Evolutionary conservation across 1,140 invertebrate genomes (phyloP).

Genomic region (Drosophila pruinosa): DNA sequence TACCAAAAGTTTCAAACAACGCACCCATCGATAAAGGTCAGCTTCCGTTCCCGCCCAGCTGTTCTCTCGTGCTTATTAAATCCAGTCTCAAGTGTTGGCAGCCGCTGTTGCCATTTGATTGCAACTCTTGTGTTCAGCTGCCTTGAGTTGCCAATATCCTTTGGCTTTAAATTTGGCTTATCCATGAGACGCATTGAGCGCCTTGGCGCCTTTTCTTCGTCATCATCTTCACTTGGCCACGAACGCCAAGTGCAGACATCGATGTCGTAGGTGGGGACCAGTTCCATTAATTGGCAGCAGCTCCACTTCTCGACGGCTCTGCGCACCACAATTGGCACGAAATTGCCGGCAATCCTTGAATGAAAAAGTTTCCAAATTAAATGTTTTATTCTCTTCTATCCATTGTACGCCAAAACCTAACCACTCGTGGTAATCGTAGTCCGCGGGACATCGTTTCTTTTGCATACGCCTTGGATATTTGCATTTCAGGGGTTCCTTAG

Average conservation of each 20-base stretch:
- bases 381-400: not conserved
- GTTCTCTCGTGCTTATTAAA: slow-evolving; percentile 37
- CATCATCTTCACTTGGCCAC: not conserved
- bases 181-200: slow-evolving; percentile 25
- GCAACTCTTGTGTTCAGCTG: slow-evolving; percentile 38
- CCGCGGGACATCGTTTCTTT: not conserved
- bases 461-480: not conserved
- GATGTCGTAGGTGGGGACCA: not conserved
- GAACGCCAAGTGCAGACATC: slow-evolving; percentile 29
- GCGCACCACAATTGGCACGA: slow-evolving; percentile 33
- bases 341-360: slow-evolving; percentile 39
- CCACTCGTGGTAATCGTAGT: slow-evolving; percentile 39
- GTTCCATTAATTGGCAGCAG: slow-evolving; percentile 33
- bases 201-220: not conserved
- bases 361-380: slow-evolving; percentile 20
- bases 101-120: slow-evolving; percentile 54
- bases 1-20: slow-evolving; percentile 29
- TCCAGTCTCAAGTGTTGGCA: slow-evolving; percentile 40
- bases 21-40: slow-evolving; percentile 31
- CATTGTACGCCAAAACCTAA: not conserved
- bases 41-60: not conserved
- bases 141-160: slow-evolving; percentile 23
- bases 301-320: slow-evolving; percentile 21
- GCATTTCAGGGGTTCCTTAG: not conserved
- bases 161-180: slow-evolving; percentile 36